These are phyloP conservation scores for Crocodylus rhombifer DNA, from an alignment of 2,797 vertebrate species.

Conservation along the genomic window DNA sequence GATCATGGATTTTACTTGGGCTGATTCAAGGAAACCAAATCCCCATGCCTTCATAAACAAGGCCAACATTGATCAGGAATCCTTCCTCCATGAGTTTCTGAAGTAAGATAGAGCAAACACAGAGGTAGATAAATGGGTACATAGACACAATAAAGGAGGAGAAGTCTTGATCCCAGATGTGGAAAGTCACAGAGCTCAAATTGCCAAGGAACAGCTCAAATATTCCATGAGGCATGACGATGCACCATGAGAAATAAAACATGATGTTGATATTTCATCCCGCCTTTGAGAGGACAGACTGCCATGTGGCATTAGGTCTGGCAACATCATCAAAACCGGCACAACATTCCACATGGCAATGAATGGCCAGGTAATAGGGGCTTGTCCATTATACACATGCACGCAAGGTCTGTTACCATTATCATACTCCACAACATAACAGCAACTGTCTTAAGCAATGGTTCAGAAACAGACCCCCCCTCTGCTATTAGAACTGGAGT, in stretches of 20 bases:
- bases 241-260: background rate
- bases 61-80: background rate
- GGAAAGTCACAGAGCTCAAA: background rate
- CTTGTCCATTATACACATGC: too few relatives aligned
- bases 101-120: background rate
- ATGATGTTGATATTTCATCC: background rate
- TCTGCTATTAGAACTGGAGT: too few relatives aligned
- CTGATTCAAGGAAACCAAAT: too few relatives aligned
- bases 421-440: too few relatives aligned
- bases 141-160: background rate
- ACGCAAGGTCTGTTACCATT: too few relatives aligned
- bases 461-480: too few relatives aligned
- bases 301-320: background rate
- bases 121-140: background rate
- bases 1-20: too few relatives aligned
- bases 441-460: too few relatives aligned
- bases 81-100: background rate
- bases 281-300: background rate
- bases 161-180: background rate
- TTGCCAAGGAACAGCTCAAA: background rate
- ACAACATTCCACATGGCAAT: accelerated
- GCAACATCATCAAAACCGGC: background rate
- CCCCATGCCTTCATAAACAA: too few relatives aligned
- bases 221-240: background rate
- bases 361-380: background rate